These are phyloP conservation scores for Candoia aspera DNA, from an alignment of 2,113 vertebrate species.

Conservation along the genomic window DNA sequence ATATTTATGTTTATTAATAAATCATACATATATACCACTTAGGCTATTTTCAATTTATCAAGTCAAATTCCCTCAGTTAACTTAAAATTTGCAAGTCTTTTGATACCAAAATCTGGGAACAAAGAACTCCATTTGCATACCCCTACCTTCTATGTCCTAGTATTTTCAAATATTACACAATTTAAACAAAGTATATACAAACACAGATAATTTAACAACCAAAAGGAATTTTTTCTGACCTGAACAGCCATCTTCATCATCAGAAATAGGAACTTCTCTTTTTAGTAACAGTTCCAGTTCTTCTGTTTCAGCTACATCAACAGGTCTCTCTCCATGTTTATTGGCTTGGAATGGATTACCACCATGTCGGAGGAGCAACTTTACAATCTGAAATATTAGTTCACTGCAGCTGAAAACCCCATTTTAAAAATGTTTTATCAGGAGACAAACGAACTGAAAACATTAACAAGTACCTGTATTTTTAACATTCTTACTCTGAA, in stretches of 20 bases:
- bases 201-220: background rate
- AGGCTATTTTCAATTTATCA: background rate
- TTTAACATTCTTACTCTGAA: background rate
- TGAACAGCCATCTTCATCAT: constrained; percentile 92
- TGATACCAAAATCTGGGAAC: background rate
- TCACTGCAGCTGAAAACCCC: background rate
- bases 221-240: constrained; percentile 71
- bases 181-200: background rate
- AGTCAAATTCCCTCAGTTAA: background rate
- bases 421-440: constrained; percentile 16
- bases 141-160: background rate
- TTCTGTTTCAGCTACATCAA: constrained; percentile 96
- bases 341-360: constrained; percentile 97
- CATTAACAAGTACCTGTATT: background rate
- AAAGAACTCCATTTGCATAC: background rate
- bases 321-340: constrained; percentile 93
- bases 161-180: background rate
- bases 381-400: constrained; percentile 86
- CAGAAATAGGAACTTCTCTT: constrained; percentile 89
- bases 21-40: background rate
- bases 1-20: background rate
- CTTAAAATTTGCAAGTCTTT: background rate
- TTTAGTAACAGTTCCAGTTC: constrained; percentile 92
- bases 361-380: constrained; percentile 91
- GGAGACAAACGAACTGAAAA: background rate